phyloP scores from a whole-genome alignment of 30 jellyfish, hydroid and myxozoan genomes.

The Calvadosia cruxmelitensis region DNA sequence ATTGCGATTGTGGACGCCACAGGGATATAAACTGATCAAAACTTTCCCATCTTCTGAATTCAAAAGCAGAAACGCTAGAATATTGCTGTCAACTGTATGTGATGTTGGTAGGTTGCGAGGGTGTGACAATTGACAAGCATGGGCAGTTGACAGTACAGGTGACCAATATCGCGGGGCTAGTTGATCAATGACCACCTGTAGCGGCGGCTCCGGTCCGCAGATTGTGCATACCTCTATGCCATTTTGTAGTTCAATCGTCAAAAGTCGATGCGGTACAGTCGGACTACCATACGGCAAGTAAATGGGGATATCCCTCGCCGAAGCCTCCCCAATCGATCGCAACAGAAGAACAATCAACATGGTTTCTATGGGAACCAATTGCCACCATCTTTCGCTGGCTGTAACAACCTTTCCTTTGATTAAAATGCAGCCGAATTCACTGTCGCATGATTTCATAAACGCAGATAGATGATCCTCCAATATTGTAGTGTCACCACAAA shows the following conservation, averaged over 20 bases:
- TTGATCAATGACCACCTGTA: conserved; percentile 43
- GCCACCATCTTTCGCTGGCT: conserved; percentile 99
- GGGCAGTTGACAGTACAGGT: conserved; percentile 33
- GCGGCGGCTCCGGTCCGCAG: conserved; percentile 89
- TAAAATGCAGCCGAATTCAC: conserved; percentile 86
- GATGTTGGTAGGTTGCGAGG: conserved; percentile 70
- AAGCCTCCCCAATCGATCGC: conserved; percentile 27
- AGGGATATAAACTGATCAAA: conserved; percentile 62
- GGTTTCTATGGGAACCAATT: conserved; percentile 55
- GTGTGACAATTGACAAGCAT: conserved; percentile 41
- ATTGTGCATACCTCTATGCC: conserved; percentile 57
- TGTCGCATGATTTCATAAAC: conserved; percentile 57
- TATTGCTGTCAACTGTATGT: conserved; percentile 32
- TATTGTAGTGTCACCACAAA: conserved; percentile 21
- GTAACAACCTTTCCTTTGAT: conserved; percentile 66
- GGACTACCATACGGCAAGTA: conserved; percentile 94
- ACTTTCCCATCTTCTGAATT: conserved; percentile 65
- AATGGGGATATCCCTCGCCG: conserved; percentile 78
- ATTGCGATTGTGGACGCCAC: conserved; percentile 52
- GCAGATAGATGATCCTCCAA: conserved; percentile 51
- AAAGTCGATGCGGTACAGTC: conserved; percentile 76
- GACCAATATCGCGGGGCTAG: conserved; percentile 58
- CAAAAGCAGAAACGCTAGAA: conserved; percentile 48
- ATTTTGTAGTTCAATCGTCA: conserved; percentile 59
- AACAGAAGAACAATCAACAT: conserved; percentile 34